Percentiles rank a stretch among this genome's conserved stretches.
These are phyloP conservation scores for Leptinotarsa tumamoca DNA, from an alignment of 2,888 invertebrate genomes.

Conservation along the genomic window DNA sequence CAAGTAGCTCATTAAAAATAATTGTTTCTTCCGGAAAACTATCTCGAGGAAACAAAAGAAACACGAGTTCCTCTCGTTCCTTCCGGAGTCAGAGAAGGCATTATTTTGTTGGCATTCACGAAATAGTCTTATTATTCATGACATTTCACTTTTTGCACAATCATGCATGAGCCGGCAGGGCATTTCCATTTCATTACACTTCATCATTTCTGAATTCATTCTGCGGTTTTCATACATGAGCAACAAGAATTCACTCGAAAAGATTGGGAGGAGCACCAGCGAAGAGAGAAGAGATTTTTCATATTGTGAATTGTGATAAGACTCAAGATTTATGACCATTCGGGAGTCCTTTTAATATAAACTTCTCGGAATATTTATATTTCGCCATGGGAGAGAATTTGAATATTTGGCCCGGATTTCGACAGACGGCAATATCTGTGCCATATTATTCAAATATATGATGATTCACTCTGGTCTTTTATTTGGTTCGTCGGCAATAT, in stretches of 20 bases:
- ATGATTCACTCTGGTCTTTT: not conserved
- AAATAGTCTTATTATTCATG: conserved; percentile 40
- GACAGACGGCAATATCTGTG: not conserved
- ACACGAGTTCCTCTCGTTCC: not conserved
- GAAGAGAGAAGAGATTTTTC: conserved; percentile 44
- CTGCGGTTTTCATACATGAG: conserved; percentile 40
- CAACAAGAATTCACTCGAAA: conserved; percentile 48
- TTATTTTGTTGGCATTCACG: conserved; percentile 27
- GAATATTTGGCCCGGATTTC: conserved; percentile 33
- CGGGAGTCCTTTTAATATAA: conserved; percentile 45
- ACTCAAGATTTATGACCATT: conserved; percentile 46
- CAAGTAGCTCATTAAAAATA: conserved; percentile 12
- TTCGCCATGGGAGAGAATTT: conserved; percentile 24
- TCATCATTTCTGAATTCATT: conserved; percentile 45
- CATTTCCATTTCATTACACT: conserved; percentile 49
- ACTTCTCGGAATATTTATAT: conserved; percentile 40
- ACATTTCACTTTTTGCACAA: conserved; percentile 41
- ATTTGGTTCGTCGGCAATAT: not conserved
- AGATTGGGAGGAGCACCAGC: conserved; percentile 44
- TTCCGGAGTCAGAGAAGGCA: not conserved
- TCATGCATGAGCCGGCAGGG: conserved; percentile 41
- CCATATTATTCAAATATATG: conserved; percentile 12
- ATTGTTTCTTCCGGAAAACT: not conserved
- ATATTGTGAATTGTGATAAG: conserved; percentile 50
- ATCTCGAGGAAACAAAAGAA: conserved; percentile 10